Evolutionary conservation across 1,140 invertebrate genomes (phyloP).

Genomic region (Neodiprion pinetum): DNA sequence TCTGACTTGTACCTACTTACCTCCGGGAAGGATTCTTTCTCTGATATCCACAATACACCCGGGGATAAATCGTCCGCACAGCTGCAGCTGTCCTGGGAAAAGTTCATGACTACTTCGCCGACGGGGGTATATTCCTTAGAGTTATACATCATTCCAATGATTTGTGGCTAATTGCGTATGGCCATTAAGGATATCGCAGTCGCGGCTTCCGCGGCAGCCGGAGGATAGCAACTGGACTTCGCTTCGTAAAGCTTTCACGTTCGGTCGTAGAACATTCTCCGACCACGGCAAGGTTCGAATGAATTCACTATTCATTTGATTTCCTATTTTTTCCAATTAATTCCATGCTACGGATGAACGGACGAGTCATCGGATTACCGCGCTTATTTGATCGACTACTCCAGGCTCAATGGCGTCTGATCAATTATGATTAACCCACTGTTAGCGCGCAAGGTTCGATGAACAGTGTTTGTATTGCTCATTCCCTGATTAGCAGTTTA

Average conservation of each 20-base stretch:
- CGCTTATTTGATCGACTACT: background rate
- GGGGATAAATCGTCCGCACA: background rate
- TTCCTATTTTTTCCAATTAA: too few relatives aligned
- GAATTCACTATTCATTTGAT: too few relatives aligned
- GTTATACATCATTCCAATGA: background rate
- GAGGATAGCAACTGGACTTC: background rate
- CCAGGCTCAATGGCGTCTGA: background rate
- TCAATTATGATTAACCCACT: background rate
- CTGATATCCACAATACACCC: background rate
- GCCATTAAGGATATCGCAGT: background rate
- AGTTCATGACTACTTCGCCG: too few relatives aligned
- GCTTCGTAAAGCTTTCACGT: background rate
- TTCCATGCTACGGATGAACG: too few relatives aligned
- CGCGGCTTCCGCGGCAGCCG: background rate
- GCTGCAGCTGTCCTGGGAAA: too few relatives aligned
- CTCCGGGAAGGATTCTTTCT: background rate
- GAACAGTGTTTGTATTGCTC: background rate
- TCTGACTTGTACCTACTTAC: background rate
- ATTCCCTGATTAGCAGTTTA: background rate
- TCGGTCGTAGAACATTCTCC: background rate
- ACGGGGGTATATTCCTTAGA: background rate
- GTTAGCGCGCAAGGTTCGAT: background rate
- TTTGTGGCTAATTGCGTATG: slow-evolving; percentile 3
- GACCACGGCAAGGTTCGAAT: too few relatives aligned
- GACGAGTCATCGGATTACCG: too few relatives aligned